Evolutionary conservation across 2,113 vertebrate genomes (phyloP), one percentile per base, ranked within the genome.

Genomic region (Syrrhaptes paradoxus): DNA sequence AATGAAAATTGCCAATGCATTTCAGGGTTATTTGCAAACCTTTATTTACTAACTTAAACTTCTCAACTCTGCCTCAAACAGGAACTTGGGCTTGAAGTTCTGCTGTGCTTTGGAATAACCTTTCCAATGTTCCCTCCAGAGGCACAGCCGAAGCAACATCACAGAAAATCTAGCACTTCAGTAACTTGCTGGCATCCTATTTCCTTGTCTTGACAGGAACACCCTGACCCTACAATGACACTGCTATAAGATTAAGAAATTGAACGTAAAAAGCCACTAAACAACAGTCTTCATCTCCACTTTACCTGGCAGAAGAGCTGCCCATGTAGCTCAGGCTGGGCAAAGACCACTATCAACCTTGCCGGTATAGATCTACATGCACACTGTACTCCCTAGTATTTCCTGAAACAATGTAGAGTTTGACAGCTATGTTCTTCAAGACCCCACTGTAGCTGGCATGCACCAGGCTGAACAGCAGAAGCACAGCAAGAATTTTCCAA

Each of bases 361-460:
- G 26, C 45, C 62, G 59, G 38, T 6, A 29, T 2, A 59, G 29
- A 48, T 29, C 3, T 1, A 59, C 34, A 13, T 4, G 26, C 36
- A 87, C n/a, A 6, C 14, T 43, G 20, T 46, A 63, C 15, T 75
- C 54, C 26, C 19, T 10, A 6, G 4, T 41, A 32, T n/a, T 62
- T 58, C 32, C n/a, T 66, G 41, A 61, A 84, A 52, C 41, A 16
- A 49, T 5, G 45, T 18, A n/a, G 7, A 57, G 19, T 38, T 62
- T 77, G 77, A 54, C 59, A 84, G 55, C 61, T 7, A 0, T 52
- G 17, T 21, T 83, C 66, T 86, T 61, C 43, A 45, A 68, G 14
- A 29, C 2, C 11, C 13, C 22, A 6, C 25, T 19, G 25, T 13
- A 71, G 6, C 29, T 62, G 62, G 38, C 32, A 49, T 0, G 1